These are phyloP conservation scores for Allophyes oxyacanthae DNA, from an alignment of 2,888 invertebrate species.

Conservation along the genomic window DNA sequence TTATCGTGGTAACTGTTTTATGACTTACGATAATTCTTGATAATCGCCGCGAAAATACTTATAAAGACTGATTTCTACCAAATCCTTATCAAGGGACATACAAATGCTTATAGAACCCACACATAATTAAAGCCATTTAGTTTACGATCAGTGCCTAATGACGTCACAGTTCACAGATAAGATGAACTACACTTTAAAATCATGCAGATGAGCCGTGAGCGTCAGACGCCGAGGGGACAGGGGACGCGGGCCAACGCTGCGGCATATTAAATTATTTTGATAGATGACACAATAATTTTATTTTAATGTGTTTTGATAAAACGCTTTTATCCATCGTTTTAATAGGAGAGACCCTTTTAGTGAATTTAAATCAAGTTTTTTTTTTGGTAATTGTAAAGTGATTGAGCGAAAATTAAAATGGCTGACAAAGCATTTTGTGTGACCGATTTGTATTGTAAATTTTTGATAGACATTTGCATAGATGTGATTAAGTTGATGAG, in stretches of 20 bases:
- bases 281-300: conserved; percentile 85
- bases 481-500: conserved; percentile 42
- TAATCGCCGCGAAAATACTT: no score
- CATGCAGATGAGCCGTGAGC: conserved; percentile 76
- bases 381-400: conserved; percentile 64
- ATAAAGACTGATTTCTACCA: no score
- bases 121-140: conserved; percentile 59
- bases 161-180: conserved; percentile 78
- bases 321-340: conserved; percentile 65
- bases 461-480: conserved; percentile 59
- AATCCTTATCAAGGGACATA: not conserved
- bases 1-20: no score
- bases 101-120: conserved; percentile 29
- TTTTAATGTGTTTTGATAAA: conserved; percentile 88
- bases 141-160: conserved; percentile 66
- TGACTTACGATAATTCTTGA: no score
- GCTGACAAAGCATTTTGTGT: conserved; percentile 44
- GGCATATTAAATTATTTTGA: conserved; percentile 86
- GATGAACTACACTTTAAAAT: conserved; percentile 80
- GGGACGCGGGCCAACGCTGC: conserved; percentile 31
- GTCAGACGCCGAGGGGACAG: conserved; percentile 23
- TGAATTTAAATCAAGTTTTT: conserved; percentile 62
- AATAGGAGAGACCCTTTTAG: conserved; percentile 43
- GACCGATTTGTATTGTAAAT: conserved; percentile 59
- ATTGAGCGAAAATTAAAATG: conserved; percentile 56